Percentiles rank a stretch among this genome's conserved stretches.
Evolutionary conservation across 1,140 invertebrate species (phyloP).

Genomic region (Conus ventricosus): DNA sequence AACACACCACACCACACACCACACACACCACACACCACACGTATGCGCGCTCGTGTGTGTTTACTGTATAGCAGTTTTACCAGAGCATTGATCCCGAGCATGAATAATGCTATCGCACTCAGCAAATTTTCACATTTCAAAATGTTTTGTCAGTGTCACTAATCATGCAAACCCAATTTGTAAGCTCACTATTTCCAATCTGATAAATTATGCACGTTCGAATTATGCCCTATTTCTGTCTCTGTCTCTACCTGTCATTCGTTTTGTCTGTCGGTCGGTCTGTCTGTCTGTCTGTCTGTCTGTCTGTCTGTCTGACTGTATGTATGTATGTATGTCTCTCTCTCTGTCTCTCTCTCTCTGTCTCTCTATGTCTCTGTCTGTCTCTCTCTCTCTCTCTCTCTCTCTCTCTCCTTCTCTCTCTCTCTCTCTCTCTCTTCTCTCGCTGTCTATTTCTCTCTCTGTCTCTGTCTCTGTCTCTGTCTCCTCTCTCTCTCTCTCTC

Average conservation of each 20-base stretch:
- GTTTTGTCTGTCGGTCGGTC: not conserved
- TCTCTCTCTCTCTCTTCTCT: no score
- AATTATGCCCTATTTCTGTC: not conserved
- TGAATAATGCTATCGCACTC: no score
- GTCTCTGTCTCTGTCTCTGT: no score
- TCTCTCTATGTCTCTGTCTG: no score
- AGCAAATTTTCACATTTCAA: not conserved
- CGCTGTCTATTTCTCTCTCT: no score
- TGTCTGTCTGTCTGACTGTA: not conserved
- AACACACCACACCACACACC: no score
- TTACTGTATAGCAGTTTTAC: not conserved
- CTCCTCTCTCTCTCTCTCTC: no score
- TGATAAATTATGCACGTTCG: not conserved
- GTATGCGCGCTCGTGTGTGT: no score
- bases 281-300: not conserved
- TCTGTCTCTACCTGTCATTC: not conserved
- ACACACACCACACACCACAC: no score
- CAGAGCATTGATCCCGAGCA: not conserved
- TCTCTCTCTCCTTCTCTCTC: no score
- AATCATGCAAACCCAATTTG: not conserved
- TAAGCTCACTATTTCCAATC: not conserved
- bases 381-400: no score
- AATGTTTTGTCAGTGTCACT: not conserved
- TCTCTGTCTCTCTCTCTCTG: not conserved
- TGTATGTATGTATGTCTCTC: not conserved